Evolutionary conservation across 2,797 vertebrate genomes (phyloP).

Genomic region (Pseudochromis fuscus): DNA sequence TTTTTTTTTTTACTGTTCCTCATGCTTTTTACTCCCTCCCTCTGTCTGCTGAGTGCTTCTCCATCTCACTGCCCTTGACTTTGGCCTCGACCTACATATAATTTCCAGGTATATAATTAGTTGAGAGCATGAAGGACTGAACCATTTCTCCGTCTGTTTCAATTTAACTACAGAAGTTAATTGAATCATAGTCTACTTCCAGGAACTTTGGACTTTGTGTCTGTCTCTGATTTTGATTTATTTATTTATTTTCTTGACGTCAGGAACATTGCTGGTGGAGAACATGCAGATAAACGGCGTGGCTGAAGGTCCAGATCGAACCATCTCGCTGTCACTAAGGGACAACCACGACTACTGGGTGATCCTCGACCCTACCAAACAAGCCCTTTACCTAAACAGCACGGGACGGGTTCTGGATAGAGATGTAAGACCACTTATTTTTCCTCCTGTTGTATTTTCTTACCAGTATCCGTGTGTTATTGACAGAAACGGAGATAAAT

Average conservation of each 20-base stretch:
- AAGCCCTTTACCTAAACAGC: constrained; percentile 92
- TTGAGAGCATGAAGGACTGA: neutral
- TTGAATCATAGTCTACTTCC: constrained; percentile 6
- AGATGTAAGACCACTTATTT: constrained; percentile 84
- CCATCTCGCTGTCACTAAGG: constrained; percentile 90
- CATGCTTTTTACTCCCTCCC: constrained; percentile 16
- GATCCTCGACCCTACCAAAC: constrained; percentile 89
- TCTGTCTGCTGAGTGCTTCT: neutral
- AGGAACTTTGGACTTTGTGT: neutral
- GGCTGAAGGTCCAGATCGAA: constrained; percentile 88
- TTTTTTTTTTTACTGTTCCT: neutral
- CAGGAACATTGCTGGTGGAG: constrained; percentile 93
- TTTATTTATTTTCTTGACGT: constrained; percentile 6
- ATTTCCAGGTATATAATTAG: constrained; percentile 28
- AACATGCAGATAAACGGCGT: constrained; percentile 94
- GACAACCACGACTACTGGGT: constrained; percentile 93
- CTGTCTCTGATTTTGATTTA: neutral
- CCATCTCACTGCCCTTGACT: constrained; percentile 26
- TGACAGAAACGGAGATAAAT: no score
- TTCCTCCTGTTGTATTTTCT: neutral
- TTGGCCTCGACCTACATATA: constrained; percentile 11
- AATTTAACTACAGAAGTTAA: neutral
- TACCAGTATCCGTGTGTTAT: neutral
- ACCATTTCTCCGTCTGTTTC: neutral
- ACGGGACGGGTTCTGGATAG: constrained; percentile 91